Percentiles rank a stretch among this genome's conserved stretches.
These are phyloP conservation scores for Hydractinia symbiolongicarpus DNA, from an alignment of 30 jellyfish, hydroid and myxozoan species.

Conservation along the genomic window DNA sequence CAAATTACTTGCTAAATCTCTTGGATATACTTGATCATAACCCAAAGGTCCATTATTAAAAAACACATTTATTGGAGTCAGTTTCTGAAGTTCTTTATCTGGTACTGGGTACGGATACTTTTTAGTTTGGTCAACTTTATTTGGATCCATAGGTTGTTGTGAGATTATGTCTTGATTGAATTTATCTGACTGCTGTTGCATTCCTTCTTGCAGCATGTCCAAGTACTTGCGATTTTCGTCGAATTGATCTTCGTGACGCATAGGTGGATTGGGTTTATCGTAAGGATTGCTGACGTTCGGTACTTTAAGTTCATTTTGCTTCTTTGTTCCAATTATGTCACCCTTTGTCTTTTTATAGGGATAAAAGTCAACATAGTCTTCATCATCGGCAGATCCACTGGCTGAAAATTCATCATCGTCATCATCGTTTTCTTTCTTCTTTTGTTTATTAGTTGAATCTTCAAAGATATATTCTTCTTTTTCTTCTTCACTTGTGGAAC, in stretches of 20 bases:
- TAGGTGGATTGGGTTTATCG: constrained; percentile 14
- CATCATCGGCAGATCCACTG: not conserved
- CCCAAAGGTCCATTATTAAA: not conserved
- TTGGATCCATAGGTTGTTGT: constrained; percentile 34
- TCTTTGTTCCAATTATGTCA: not conserved
- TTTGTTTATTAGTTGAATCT: not conserved
- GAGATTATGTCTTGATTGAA: constrained; percentile 28
- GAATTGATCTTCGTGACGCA: constrained; percentile 10
- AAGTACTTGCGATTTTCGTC: constrained; percentile 23
- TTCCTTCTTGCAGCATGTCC: constrained; percentile 24
- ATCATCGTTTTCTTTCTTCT: not conserved
- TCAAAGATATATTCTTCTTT: constrained; percentile 2
- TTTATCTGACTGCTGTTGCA: constrained; percentile 26
- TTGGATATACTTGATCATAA: not conserved
- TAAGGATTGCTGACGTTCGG: constrained; percentile 29
- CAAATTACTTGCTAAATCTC: constrained; percentile 26
- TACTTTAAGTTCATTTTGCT: constrained; percentile 15
- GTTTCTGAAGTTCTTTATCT: constrained; percentile 21
- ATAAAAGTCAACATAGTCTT: not conserved
- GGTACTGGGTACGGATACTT: constrained; percentile 26
- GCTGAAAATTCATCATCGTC: not conserved
- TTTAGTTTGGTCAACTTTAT: constrained; percentile 25
- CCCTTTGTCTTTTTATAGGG: not conserved
- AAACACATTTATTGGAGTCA: not conserved
- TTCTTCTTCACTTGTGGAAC: not conserved